phyloP scores from a whole-genome alignment of 2,888 invertebrate genomes.

The Ophonus ardosiacus region DNA sequence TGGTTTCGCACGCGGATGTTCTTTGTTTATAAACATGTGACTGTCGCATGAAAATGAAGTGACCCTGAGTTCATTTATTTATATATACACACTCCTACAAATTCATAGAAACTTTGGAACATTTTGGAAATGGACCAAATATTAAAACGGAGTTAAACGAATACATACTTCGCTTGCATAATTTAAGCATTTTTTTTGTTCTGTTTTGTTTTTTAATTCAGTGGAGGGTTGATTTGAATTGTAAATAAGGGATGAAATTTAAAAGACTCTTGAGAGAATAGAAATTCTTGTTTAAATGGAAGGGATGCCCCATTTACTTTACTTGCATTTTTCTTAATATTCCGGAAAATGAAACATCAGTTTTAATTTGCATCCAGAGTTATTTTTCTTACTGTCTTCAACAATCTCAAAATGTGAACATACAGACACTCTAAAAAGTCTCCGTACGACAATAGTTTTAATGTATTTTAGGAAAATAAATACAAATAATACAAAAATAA shows the following conservation, averaged over 20 bases:
- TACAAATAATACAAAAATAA: no score
- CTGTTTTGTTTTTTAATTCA: conserved; percentile 9
- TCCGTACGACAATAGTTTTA: no score
- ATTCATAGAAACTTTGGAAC: neutral
- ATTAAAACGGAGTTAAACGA: neutral
- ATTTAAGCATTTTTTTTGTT: neutral
- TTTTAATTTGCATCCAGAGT: neutral
- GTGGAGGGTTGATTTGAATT: neutral
- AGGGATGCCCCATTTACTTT: neutral
- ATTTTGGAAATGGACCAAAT: conserved; percentile 6
- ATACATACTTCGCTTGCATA: neutral
- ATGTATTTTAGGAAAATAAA: no score
- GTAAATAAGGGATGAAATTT: conserved; percentile 13
- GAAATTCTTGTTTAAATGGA: neutral
- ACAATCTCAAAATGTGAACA: no score
- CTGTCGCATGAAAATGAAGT: conserved; percentile 12
- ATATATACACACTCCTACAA: conserved; percentile 2
- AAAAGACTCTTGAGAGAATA: neutral
- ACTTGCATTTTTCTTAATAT: neutral
- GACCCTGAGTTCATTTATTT: conserved; percentile 30
- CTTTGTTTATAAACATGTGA: conserved; percentile 25
- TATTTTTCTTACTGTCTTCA: no score
- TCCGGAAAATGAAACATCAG: neutral
- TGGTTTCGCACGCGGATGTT: neutral
- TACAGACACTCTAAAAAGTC: no score